Percentiles rank a stretch among this genome's conserved stretches.
phyloP scores from a whole-genome alignment of 2,797 vertebrate species.

The Loris lydekkerianus region DNA sequence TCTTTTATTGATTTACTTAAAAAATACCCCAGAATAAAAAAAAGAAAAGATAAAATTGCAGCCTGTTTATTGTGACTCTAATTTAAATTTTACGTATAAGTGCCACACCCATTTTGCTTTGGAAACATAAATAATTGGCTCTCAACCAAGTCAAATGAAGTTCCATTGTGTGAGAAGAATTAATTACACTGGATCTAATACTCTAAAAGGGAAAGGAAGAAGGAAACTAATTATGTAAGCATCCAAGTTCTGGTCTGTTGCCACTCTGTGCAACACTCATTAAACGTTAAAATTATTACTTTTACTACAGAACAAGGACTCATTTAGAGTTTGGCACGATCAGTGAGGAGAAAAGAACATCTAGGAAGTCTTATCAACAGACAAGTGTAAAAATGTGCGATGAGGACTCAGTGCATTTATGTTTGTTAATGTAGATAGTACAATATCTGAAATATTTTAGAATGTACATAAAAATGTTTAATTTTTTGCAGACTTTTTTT shows the following conservation, averaged over 20 bases:
- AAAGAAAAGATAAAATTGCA: constrained; percentile 59
- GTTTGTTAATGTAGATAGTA: background rate
- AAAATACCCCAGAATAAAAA: background rate
- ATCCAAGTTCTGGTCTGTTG: constrained; percentile 8
- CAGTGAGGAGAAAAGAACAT: background rate
- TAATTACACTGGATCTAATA: background rate
- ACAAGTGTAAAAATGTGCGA: background rate
- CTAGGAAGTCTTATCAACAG: background rate
- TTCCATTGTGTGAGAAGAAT: constrained; percentile 46
- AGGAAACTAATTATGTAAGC: constrained; percentile 54
- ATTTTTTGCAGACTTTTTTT: background rate
- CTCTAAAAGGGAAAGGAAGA: background rate
- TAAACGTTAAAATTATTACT: constrained; percentile 66
- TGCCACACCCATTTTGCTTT: constrained; percentile 40
- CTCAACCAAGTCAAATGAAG: constrained; percentile 39
- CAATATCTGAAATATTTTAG: background rate
- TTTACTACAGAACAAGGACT: constrained; percentile 3
- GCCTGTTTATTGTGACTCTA: constrained; percentile 44
- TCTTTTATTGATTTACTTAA: constrained; percentile 38
- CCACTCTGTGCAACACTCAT: background rate
- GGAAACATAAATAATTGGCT: constrained; percentile 57
- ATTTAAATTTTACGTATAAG: constrained; percentile 65
- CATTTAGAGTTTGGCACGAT: background rate
- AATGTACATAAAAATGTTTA: background rate
- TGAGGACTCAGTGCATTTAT: background rate